A percentile compares a stretch with the other conserved stretches of the same genome.
Conservation (phyloP, 2,888 invertebrate genomes). For the Thereva nobilitata region DNA sequence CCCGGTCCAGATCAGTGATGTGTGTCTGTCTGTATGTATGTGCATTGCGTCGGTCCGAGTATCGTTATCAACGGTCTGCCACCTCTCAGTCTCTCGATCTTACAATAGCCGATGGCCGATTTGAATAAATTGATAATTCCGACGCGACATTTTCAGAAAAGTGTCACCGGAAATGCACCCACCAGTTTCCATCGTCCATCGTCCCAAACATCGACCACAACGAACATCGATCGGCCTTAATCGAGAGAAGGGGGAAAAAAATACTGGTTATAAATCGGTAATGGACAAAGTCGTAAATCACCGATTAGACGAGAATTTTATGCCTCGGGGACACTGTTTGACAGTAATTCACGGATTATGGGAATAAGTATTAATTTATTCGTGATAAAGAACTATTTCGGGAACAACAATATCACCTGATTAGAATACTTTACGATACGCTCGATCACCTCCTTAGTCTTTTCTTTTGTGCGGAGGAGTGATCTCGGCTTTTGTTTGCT, state of each 20-base stretch:
- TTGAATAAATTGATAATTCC: conserved; percentile 35
- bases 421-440: no score
- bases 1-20: neutral
- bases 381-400: conserved; percentile 9
- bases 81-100: conserved; percentile 22
- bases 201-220: neutral
- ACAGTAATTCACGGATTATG: conserved; percentile 27
- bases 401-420: neutral
- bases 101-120: conserved; percentile 30
- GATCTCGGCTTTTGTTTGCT: no score
- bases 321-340: conserved; percentile 19
- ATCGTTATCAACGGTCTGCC: conserved; percentile 1
- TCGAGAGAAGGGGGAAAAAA: no score
- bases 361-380: conserved; percentile 30
- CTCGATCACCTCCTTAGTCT: no score
- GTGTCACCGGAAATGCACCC: conserved; percentile 35
- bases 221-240: neutral
- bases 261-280: conserved; percentile 23
- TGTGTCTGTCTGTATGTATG: neutral
- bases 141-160: conserved; percentile 8
- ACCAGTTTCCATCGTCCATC: conserved; percentile 10
- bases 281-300: conserved; percentile 28
- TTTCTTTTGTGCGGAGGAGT: no score
- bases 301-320: conserved; percentile 20
- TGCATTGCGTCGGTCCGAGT: neutral